Conservation (phyloP, 2,113 vertebrate species). For the Cettia cetti region DNA sequence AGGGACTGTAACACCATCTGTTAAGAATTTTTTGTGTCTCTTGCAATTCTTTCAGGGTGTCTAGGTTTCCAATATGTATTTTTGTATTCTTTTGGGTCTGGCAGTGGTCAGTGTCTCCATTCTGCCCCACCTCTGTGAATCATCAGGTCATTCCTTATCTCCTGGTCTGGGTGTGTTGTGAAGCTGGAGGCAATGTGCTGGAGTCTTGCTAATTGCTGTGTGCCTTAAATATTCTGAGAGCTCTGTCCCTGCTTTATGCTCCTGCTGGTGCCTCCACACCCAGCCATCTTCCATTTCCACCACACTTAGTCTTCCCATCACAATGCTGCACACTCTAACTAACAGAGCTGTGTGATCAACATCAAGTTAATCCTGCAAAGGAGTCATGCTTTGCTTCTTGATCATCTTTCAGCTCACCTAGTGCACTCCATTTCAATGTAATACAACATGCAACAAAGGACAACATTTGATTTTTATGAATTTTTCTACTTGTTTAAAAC, state of each 20-base stretch:
- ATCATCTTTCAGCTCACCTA: neutral
- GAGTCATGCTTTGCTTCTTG: neutral
- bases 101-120: neutral
- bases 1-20: rapidly evolving
- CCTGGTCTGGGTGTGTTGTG: neutral
- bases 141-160: neutral
- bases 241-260: neutral
- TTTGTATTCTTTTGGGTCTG: neutral
- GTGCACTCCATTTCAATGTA: neutral
- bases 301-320: neutral
- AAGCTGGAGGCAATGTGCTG: neutral
- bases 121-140: neutral
- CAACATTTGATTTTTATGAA: neutral
- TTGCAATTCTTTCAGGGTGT: neutral
- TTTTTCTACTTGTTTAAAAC: neutral
- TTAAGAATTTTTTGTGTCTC: neutral
- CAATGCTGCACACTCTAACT: neutral
- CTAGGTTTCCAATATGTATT: neutral
- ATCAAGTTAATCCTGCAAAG: neutral
- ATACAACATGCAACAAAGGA: neutral
- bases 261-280: neutral
- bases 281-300: neutral
- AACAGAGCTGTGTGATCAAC: neutral
- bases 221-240: neutral
- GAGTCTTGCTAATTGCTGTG: neutral